Base-by-base conservation (phyloP, 2,888 invertebrate genomes). In the Nematopogon swammerdamellus region DNA sequence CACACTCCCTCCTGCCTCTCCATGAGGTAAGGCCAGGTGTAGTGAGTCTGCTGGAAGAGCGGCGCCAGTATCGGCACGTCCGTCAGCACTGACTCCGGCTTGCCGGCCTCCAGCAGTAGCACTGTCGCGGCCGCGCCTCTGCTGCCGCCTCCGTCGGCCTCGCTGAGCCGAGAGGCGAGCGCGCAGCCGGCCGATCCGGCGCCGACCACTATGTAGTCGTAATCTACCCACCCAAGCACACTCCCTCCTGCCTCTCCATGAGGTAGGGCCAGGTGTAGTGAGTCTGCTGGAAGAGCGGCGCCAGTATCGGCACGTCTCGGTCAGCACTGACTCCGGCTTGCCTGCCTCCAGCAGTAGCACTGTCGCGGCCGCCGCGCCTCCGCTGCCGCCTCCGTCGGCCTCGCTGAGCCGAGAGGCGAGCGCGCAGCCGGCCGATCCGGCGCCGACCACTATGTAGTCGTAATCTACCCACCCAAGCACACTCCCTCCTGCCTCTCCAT, bases 331-430 rank as follows among this genome's bases (percentile, higher is more conserved):
- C 56, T 73, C 72, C 4, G 70, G 65, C 48, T 60, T 64, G 1
- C 72, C 72, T 0, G 84, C 84, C 64, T 89, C 89, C 25, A 89
- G 57, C 0, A 89, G 62, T 1, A 89, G 67, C 0, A 88, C 80
- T 6, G 73, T 82, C 19, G 81, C 77, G 57, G 84, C 5, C 25
- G 25, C 10, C 25, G n/a, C n/a, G n/a, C n/a, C n/a, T n/a, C n/a
- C n/a, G n/a, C n/a, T n/a, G n/a, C n/a, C n/a, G n/a, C n/a, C n/a
- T n/a, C n/a, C n/a, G n/a, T 25, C 10, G 25, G 4, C 25, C 25
- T 70, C 72, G 1, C 67, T 61, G 44, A 72, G 61, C 2, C 72
- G 65, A 52, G 68, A 68, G 5, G 72, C 72, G 25, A 72, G 51
- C 2, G 69, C 68, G n/a, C 48, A 44, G 10, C 51, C 53, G n/a